Percentiles rank a stretch among this genome's conserved stretches.
Conservation (phyloP, 2,113 vertebrate species). For the Clupea harengus region DNA sequence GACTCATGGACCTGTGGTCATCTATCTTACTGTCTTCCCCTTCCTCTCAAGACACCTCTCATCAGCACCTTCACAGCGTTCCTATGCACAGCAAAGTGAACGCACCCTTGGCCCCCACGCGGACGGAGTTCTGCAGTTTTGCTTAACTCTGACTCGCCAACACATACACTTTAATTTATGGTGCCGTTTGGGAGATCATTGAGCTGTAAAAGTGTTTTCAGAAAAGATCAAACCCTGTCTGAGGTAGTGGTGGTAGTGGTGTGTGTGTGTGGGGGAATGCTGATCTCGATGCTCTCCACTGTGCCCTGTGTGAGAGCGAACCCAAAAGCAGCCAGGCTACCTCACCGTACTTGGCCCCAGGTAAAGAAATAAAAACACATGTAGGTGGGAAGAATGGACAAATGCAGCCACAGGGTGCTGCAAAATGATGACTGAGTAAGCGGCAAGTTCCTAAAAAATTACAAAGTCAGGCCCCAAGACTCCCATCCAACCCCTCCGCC, state of each 20-base stretch:
- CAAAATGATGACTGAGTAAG: background rate
- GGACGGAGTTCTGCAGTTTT: background rate
- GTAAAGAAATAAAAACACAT: background rate
- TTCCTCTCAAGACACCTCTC: slow-evolving; percentile 10
- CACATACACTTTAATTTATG: slow-evolving; percentile 6
- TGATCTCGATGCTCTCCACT: background rate
- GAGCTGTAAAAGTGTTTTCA: slow-evolving; percentile 4
- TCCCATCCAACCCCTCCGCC: background rate
- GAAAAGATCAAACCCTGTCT: background rate
- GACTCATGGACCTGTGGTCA: background rate
- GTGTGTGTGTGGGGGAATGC: background rate
- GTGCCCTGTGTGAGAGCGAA: background rate
- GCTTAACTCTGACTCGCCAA: background rate
- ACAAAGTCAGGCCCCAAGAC: background rate
- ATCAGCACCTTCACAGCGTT: background rate
- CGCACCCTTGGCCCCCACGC: background rate
- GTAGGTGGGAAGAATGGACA: background rate
- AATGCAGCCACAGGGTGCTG: background rate
- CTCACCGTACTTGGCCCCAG: background rate
- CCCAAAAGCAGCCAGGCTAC: background rate
- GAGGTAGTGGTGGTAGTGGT: background rate
- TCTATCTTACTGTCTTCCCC: background rate
- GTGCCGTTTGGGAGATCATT: slow-evolving; percentile 15
- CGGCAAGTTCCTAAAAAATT: background rate
- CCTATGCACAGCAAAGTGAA: background rate